These are phyloP conservation scores for Neodiprion pinetum DNA, from an alignment of 1,140 invertebrate genomes.

Conservation along the genomic window DNA sequence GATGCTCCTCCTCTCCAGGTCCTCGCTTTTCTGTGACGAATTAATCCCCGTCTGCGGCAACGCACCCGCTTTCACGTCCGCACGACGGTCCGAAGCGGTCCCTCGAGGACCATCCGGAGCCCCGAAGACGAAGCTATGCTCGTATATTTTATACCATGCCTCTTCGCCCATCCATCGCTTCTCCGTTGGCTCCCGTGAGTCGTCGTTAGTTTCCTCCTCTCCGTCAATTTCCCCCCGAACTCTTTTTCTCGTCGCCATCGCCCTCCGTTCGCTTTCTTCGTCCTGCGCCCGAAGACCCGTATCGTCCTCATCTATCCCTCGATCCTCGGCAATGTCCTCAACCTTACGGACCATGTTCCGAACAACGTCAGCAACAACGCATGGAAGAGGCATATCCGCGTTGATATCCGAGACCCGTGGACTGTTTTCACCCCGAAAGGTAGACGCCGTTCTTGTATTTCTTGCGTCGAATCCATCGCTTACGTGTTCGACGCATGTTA, in stretches of 20 bases:
- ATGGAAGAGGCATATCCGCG: too few species aligned
- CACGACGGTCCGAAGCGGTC: background rate
- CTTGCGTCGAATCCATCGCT: too few species aligned
- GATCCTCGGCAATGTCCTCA: too few species aligned
- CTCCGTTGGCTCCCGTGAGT: constrained; percentile 1
- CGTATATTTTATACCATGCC: background rate
- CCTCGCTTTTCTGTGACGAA: background rate
- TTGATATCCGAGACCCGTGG: too few species aligned
- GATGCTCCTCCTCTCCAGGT: constrained; percentile 1
- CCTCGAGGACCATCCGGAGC: background rate
- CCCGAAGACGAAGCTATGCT: constrained; percentile 4
- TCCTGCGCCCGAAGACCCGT: too few species aligned
- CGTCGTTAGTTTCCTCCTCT: background rate
- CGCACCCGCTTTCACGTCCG: background rate
- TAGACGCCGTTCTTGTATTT: too few species aligned
- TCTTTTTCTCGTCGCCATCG: background rate
- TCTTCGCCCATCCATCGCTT: background rate
- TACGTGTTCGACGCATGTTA: too few species aligned
- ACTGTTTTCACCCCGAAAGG: too few species aligned
- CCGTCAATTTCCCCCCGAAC: background rate
- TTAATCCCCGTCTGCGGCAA: background rate
- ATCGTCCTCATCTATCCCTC: too few species aligned
- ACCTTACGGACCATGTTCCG: too few species aligned
- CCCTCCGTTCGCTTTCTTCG: background rate
- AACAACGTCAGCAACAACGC: too few species aligned